These are phyloP conservation scores for Sarcoramphus papa DNA, from an alignment of 2,797 vertebrate genomes.

Conservation along the genomic window DNA sequence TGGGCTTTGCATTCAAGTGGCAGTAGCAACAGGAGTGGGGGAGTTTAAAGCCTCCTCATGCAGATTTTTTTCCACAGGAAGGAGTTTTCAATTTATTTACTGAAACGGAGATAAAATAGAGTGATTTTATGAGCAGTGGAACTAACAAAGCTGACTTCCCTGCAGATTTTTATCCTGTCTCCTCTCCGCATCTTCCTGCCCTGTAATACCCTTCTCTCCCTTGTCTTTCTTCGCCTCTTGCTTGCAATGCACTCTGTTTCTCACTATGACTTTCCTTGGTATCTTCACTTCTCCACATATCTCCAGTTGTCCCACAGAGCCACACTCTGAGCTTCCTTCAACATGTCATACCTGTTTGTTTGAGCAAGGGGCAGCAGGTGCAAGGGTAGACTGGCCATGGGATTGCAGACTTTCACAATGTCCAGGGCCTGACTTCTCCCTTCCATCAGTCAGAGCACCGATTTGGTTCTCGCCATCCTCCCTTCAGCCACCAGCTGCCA, in stretches of 20 bases:
- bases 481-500: neutral
- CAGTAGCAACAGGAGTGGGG: neutral
- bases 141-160: neutral
- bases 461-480: neutral
- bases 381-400: rapidly evolving
- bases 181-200: neutral
- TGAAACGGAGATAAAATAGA: neutral
- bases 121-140: neutral
- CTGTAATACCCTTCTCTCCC: neutral
- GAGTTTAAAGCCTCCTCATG: neutral
- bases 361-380: neutral
- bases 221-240: neutral
- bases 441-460: neutral
- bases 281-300: neutral
- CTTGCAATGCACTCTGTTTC: neutral
- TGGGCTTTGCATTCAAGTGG: neutral
- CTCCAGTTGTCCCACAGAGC: neutral
- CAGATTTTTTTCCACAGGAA: neutral
- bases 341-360: rapidly evolving
- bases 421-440: neutral
- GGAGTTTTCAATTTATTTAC: neutral
- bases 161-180: neutral
- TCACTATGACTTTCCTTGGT: neutral
- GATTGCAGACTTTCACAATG: neutral
- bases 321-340: neutral